phyloP scores from a whole-genome alignment of 2,888 invertebrate genomes.

The Caprella mutica region DNA sequence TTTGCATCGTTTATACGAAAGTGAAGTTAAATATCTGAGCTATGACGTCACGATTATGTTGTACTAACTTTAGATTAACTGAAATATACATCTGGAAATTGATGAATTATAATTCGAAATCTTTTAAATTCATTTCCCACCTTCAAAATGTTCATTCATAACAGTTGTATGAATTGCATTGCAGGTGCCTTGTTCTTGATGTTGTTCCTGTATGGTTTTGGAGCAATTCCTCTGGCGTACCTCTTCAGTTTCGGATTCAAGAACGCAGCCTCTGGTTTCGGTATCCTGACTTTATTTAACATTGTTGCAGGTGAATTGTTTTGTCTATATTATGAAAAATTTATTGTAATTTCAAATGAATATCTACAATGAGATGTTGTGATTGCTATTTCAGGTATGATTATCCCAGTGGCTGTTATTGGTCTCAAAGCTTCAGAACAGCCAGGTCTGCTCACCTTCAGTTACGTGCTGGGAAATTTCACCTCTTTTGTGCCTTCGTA shows the following conservation, averaged over 20 bases:
- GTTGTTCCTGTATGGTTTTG: constrained; percentile 25
- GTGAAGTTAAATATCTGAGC: too few relatives aligned
- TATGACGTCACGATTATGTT: too few relatives aligned
- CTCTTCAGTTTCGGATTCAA: constrained; percentile 28
- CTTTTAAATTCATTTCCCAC: too few relatives aligned
- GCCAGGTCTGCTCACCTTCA: neutral
- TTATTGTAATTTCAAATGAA: too few relatives aligned
- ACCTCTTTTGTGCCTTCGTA: constrained; percentile 19
- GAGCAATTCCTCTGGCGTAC: constrained; percentile 27
- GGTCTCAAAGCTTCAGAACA: constrained; percentile 11
- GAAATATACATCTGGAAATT: too few relatives aligned
- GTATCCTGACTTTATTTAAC: constrained; percentile 25
- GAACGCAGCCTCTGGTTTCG: constrained; percentile 30
- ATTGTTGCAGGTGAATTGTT: constrained; percentile 30
- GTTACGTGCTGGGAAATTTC: constrained; percentile 13
- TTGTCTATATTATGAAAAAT: too few relatives aligned
- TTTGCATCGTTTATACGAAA: too few relatives aligned
- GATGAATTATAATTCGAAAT: too few relatives aligned
- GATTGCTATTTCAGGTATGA: constrained; percentile 8
- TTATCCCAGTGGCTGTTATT: constrained; percentile 14
- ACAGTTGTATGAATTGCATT: neutral
- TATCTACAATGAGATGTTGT: neutral
- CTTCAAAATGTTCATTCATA: neutral
- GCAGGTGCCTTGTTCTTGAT: constrained; percentile 25
- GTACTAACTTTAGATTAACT: too few relatives aligned